These are phyloP conservation scores for Micrasema minimum DNA, from an alignment of 1,140 invertebrate genomes.

Conservation along the genomic window DNA sequence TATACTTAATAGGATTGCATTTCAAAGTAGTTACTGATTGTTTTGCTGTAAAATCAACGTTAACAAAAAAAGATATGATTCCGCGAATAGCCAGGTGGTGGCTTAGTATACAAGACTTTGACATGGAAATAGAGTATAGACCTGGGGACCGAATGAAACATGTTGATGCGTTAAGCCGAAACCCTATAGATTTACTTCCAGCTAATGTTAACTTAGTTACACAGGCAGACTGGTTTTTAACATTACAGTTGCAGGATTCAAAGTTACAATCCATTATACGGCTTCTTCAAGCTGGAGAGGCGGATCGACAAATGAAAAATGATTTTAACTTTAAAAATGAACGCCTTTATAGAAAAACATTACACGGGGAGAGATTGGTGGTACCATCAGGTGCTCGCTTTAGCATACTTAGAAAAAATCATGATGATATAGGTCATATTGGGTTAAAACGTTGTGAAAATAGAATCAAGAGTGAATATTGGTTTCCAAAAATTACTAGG, in stretches of 20 bases:
- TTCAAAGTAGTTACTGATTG: constrained; percentile 7
- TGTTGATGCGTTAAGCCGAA: constrained; percentile 58
- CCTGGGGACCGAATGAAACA: constrained; percentile 55
- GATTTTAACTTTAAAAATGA: background rate
- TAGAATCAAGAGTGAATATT: background rate
- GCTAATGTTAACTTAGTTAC: constrained; percentile 43
- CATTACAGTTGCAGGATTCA: background rate
- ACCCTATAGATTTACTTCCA: constrained; percentile 41
- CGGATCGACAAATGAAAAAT: background rate
- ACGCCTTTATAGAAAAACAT: background rate
- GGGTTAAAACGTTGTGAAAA: constrained; percentile 2
- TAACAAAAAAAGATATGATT: too few species aligned
- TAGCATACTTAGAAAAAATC: background rate
- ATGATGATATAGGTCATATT: constrained; percentile 1
- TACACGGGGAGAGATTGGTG: background rate
- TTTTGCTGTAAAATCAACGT: background rate
- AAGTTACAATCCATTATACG: constrained; percentile 3
- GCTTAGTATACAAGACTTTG: constrained; percentile 55
- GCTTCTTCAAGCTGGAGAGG: constrained; percentile 42
- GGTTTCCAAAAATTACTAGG: constrained; percentile 2
- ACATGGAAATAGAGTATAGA: constrained; percentile 55
- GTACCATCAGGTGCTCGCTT: background rate
- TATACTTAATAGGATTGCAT: background rate
- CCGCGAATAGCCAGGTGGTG: constrained; percentile 54
- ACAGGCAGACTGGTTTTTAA: background rate